These are phyloP conservation scores for Spheniscus humboldti DNA, from an alignment of 2,797 vertebrate species.

Conservation along the genomic window DNA sequence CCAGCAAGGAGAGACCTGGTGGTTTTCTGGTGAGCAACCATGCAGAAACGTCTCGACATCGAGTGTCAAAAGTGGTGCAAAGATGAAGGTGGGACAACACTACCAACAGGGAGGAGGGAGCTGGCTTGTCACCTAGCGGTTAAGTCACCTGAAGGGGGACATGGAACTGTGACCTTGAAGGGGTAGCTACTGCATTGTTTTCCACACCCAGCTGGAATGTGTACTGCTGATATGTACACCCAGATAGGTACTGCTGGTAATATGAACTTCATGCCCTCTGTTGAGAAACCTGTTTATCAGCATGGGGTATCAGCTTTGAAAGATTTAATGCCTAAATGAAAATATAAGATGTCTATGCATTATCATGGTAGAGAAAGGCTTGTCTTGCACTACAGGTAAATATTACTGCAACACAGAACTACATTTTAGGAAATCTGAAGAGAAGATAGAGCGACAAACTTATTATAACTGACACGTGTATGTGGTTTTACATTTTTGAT, in stretches of 20 bases:
- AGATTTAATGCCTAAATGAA: neutral
- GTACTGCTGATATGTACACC: too few relatives aligned
- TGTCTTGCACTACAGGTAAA: neutral
- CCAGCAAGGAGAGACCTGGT: neutral
- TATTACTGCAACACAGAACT: neutral
- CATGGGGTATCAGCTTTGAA: neutral
- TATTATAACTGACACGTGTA: constrained; percentile 6
- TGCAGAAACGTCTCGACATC: neutral
- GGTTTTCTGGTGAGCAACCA: neutral
- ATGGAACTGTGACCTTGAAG: neutral
- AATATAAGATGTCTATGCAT: neutral
- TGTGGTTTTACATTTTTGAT: neutral
- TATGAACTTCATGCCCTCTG: neutral
- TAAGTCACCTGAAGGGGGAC: neutral
- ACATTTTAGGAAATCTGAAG: neutral
- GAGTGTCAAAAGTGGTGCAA: neutral
- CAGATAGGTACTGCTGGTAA: neutral
- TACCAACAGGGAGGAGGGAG: neutral
- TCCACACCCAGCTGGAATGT: neutral
- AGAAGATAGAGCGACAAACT: neutral
- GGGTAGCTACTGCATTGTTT: neutral
- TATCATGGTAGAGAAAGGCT: neutral
- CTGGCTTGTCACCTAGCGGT: neutral
- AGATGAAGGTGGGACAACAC: neutral
- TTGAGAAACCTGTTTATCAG: neutral